Percentiles rank a stretch among this genome's conserved stretches.
phyloP scores from a whole-genome alignment of 2,888 invertebrate species.

The Calephelis perditalis region DNA sequence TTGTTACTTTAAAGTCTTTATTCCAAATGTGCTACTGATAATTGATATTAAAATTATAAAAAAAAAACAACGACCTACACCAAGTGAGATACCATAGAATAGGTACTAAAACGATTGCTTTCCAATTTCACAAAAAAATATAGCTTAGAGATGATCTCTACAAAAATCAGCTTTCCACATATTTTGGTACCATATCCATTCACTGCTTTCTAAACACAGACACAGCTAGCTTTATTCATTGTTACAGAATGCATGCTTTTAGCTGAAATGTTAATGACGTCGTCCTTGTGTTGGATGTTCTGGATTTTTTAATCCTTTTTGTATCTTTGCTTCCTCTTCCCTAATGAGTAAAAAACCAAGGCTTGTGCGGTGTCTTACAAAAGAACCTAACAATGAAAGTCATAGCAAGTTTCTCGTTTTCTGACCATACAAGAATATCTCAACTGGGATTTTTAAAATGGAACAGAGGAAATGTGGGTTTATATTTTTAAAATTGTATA shows the following conservation, averaged over 20 bases:
- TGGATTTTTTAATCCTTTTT: slow-evolving; percentile 57
- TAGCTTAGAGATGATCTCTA: too few species aligned
- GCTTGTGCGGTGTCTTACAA: slow-evolving; percentile 20
- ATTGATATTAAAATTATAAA: too few species aligned
- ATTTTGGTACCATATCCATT: background rate
- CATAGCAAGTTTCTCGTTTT: slow-evolving; percentile 6
- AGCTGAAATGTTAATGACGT: slow-evolving; percentile 55
- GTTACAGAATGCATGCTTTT: slow-evolving; percentile 51
- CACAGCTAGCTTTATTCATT: slow-evolving; percentile 31
- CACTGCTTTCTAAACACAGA: slow-evolving; percentile 6
- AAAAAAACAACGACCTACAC: too few species aligned
- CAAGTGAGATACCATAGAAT: too few species aligned
- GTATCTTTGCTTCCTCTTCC: slow-evolving; percentile 41
- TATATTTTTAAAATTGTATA: background rate
- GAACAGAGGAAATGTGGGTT: background rate
- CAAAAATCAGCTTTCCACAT: too few species aligned
- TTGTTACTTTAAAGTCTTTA: too few species aligned
- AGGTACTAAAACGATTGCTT: too few species aligned
- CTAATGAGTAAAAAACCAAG: slow-evolving; percentile 30
- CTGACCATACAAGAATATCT: background rate
- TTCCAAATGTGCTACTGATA: too few species aligned
- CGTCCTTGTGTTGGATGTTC: slow-evolving; percentile 32
- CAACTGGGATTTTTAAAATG: background rate
- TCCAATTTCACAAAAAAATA: too few species aligned
- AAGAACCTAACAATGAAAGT: slow-evolving; percentile 13